Percentiles rank a stretch among this genome's conserved stretches.
Conservation (phyloP, 1,140 invertebrate genomes). For the Polypedilum pembai region DNA sequence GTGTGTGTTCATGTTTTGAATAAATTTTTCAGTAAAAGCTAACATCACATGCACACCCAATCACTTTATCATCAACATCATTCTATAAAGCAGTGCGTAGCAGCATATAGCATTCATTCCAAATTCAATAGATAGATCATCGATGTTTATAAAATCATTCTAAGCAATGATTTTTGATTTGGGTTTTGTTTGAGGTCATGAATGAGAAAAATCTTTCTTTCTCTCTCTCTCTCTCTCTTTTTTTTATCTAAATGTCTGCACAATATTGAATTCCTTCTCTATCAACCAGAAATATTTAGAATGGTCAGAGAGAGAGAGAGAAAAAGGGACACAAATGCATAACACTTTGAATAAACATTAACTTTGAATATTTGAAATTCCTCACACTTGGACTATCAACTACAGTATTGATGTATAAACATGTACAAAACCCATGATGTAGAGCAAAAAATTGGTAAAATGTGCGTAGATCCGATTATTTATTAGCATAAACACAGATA, state of each 20-base stretch:
- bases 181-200: not conserved
- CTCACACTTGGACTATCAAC: not conserved
- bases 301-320: too few relatives aligned
- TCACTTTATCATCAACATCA: not conserved
- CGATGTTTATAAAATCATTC: conserved; percentile 18
- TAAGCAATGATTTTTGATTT: conserved; percentile 14
- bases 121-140: conserved; percentile 8
- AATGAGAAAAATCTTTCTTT: too few relatives aligned
- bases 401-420: not conserved
- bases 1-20: not conserved
- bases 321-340: not conserved
- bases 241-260: too few relatives aligned
- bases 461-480: not conserved
- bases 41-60: not conserved
- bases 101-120: not conserved
- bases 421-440: not conserved
- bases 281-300: too few relatives aligned
- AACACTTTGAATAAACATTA: conserved; percentile 19
- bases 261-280: too few relatives aligned
- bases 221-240: too few relatives aligned
- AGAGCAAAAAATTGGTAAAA: not conserved
- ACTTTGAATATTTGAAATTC: conserved; percentile 14
- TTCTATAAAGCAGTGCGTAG: not conserved
- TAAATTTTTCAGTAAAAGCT: not conserved
- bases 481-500: not conserved